Percentiles rank a stretch among this genome's conserved stretches.
Conservation (phyloP, 2,797 vertebrate species). For the Notolepis coatsorum region DNA sequence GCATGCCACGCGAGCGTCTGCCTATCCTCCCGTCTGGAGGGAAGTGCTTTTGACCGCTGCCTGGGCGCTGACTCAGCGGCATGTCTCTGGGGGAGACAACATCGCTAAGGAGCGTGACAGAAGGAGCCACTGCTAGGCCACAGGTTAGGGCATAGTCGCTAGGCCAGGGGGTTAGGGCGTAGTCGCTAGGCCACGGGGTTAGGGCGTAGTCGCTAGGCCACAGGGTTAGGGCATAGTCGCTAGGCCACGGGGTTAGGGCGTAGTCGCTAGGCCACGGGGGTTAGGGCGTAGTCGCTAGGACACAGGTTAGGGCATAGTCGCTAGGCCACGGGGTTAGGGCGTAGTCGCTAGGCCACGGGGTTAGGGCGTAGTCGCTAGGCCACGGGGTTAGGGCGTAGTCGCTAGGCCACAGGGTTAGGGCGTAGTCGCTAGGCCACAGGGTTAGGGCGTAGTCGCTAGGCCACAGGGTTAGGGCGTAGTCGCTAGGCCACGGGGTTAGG, state of each 20-base stretch:
- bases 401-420: neutral
- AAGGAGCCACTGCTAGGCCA: too few species aligned
- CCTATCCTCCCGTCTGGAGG: slow-evolving; percentile 45
- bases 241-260: slow-evolving; percentile 34
- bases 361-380: slow-evolving; percentile 34
- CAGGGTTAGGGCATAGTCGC: too few species aligned
- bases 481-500: slow-evolving; percentile 3
- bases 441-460: slow-evolving; percentile 30
- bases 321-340: slow-evolving; percentile 24
- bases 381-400: slow-evolving; percentile 28
- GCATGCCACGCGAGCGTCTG: neutral
- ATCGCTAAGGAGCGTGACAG: slow-evolving; percentile 29
- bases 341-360: slow-evolving; percentile 8
- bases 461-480: slow-evolving; percentile 28
- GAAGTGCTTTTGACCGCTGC: slow-evolving; percentile 41
- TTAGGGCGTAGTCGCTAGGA: slow-evolving; percentile 33
- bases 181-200: too few species aligned
- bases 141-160: slow-evolving; percentile 27
- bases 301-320: too few species aligned
- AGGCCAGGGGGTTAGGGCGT: too few species aligned
- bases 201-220: slow-evolving; percentile 32
- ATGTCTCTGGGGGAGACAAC: slow-evolving; percentile 50
- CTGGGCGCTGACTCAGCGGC: slow-evolving; percentile 56
- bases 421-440: too few species aligned
- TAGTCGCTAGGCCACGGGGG: neutral